phyloP scores from a whole-genome alignment of 2,113 vertebrate genomes.

The Ailurus styani region DNA sequence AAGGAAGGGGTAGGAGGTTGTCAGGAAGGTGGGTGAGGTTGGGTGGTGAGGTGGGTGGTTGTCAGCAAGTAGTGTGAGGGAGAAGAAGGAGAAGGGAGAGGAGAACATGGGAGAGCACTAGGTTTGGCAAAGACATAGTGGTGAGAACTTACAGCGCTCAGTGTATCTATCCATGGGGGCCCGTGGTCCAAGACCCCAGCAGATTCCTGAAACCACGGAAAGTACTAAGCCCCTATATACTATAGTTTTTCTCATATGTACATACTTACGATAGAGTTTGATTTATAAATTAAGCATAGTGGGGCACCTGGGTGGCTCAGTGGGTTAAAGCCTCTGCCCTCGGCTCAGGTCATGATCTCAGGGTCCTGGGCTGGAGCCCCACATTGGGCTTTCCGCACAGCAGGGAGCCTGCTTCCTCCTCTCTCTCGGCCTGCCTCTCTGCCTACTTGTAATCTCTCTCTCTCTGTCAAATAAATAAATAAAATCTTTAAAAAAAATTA shows the following conservation, averaged over 20 bases:
- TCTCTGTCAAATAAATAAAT: too few relatives aligned
- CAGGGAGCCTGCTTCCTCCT: too few relatives aligned
- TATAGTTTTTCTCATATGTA: not conserved
- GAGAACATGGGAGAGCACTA: not conserved
- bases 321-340: too few relatives aligned
- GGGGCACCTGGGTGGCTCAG: too few relatives aligned
- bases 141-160: not conserved
- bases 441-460: too few relatives aligned
- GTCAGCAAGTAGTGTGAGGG: not conserved
- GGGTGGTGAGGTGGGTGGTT: too few relatives aligned
- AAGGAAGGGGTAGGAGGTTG: not conserved
- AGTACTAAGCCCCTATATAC: not conserved
- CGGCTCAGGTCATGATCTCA: too few relatives aligned
- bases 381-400: too few relatives aligned
- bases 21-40: not conserved
- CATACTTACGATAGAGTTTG: not conserved
- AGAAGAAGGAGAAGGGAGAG: not conserved
- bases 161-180: not conserved
- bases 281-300: not conserved
- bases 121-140: not conserved
- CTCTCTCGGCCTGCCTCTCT: too few relatives aligned
- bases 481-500: too few relatives aligned
- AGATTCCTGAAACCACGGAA: not conserved
- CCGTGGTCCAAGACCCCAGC: not conserved
- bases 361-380: too few relatives aligned